These are phyloP conservation scores for Ceratothoa steindachneri DNA, from an alignment of 2,888 invertebrate genomes.

Conservation along the genomic window DNA sequence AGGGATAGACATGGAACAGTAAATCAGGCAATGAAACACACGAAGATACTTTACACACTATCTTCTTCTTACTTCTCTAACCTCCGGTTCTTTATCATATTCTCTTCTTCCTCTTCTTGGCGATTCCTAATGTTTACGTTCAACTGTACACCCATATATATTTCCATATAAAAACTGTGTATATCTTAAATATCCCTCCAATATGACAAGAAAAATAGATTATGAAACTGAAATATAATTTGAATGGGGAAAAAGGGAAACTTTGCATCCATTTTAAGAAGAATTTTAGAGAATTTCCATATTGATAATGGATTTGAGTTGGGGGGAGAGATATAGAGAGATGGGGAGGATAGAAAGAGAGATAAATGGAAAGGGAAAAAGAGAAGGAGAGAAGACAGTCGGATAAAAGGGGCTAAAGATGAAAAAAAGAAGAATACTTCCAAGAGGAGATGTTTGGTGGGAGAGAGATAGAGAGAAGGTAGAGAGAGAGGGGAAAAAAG, in stretches of 20 bases:
- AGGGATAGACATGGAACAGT: too few relatives aligned
- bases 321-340: not conserved
- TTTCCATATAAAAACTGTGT: too few relatives aligned
- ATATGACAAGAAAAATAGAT: not conserved
- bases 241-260: not conserved
- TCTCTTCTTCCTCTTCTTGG: too few relatives aligned
- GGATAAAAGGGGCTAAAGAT: not conserved
- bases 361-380: not conserved
- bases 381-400: not conserved
- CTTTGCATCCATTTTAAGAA: not conserved
- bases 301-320: not conserved
- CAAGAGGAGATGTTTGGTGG: too few relatives aligned
- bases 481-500: not conserved
- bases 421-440: too few relatives aligned
- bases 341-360: not conserved
- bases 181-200: not conserved
- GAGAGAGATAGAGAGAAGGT: too few relatives aligned
- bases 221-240: not conserved
- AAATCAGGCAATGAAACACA: too few relatives aligned
- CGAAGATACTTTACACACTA: too few relatives aligned
- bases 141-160: too few relatives aligned
- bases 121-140: too few relatives aligned
- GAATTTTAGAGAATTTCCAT: not conserved
- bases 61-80: too few relatives aligned
- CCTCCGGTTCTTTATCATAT: too few relatives aligned